Percentiles rank a stretch among this genome's conserved stretches.
Evolutionary conservation across 2,888 invertebrate genomes (phyloP).

Genomic region (Odiellus spinosus): DNA sequence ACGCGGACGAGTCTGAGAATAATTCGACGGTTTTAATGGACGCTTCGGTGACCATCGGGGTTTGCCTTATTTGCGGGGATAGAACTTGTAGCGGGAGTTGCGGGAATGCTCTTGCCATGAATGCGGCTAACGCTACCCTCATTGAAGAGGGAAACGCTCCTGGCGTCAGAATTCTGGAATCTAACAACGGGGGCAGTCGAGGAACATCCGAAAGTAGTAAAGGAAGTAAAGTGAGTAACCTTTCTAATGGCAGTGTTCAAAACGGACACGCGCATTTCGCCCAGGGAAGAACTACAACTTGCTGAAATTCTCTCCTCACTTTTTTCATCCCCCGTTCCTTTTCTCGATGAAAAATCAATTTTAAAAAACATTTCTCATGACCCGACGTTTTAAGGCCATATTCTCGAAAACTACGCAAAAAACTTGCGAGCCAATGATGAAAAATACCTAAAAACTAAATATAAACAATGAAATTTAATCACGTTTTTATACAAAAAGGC

Average conservation of each 20-base stretch:
- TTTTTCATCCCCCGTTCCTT: background rate
- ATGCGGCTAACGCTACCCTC: no score
- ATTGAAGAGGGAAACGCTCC: background rate
- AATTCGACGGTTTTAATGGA: background rate
- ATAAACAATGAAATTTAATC: no score
- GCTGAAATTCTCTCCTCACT: conserved; percentile 5
- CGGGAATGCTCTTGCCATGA: no score
- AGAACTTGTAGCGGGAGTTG: no score
- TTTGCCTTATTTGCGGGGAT: background rate
- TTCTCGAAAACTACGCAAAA: no score
- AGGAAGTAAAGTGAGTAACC: conserved; percentile 18
- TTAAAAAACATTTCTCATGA: no score
- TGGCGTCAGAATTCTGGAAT: conserved; percentile 2
- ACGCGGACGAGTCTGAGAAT: background rate
- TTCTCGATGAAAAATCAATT: no score
- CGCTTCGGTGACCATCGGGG: background rate
- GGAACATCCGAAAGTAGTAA: conserved; percentile 18
- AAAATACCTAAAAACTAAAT: no score
- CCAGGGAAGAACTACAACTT: conserved; percentile 13
- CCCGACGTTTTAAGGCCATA: no score
- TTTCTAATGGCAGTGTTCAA: conserved; percentile 17
- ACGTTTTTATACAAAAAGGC: no score
- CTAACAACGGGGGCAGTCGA: conserved; percentile 11
- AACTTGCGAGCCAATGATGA: no score
- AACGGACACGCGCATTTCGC: conserved; percentile 16